phyloP scores from a whole-genome alignment of 2,113 vertebrate genomes.

The Ptilorrhoa leucosticta region DNA sequence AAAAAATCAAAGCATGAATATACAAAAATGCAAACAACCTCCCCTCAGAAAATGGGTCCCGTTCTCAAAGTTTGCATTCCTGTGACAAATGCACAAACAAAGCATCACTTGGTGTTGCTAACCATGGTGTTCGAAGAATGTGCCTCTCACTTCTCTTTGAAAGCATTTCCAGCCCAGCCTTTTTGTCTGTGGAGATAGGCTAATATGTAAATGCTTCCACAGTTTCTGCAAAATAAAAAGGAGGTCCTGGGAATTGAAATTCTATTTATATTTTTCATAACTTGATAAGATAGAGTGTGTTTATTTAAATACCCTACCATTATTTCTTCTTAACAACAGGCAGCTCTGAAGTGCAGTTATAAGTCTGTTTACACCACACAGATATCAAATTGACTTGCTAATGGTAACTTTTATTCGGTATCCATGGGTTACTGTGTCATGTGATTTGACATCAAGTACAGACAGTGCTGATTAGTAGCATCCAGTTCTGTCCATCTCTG shows the following conservation, averaged over 20 bases:
- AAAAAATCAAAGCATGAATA: neutral
- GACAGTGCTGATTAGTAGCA: constrained; percentile 99
- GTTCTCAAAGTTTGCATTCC: neutral
- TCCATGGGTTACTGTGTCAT: constrained; percentile 99
- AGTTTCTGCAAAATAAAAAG: constrained; percentile 37
- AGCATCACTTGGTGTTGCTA: neutral
- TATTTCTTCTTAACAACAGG: constrained; percentile 74
- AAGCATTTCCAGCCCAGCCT: neutral
- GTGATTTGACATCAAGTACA: constrained; percentile 99
- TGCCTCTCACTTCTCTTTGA: neutral
- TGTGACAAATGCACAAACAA: neutral
- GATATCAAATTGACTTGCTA: constrained; percentile 99
- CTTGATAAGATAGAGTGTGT: constrained; percentile 56
- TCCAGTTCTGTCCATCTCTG: constrained; percentile 99
- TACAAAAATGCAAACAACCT: neutral
- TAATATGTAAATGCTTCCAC: constrained; percentile 12
- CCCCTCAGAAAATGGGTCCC: neutral
- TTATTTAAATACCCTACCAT: constrained; percentile 69
- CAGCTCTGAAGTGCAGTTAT: constrained; percentile 78
- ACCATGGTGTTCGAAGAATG: neutral
- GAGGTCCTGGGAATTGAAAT: constrained; percentile 42
- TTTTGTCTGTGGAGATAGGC: constrained; percentile 42
- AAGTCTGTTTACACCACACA: constrained; percentile 96
- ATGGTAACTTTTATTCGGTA: constrained; percentile 99
- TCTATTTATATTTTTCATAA: constrained; percentile 67